Evolutionary conservation across 1,140 invertebrate species (phyloP), one percentile per base, ranked within the genome.

Genomic region (Fopius arisanus): DNA sequence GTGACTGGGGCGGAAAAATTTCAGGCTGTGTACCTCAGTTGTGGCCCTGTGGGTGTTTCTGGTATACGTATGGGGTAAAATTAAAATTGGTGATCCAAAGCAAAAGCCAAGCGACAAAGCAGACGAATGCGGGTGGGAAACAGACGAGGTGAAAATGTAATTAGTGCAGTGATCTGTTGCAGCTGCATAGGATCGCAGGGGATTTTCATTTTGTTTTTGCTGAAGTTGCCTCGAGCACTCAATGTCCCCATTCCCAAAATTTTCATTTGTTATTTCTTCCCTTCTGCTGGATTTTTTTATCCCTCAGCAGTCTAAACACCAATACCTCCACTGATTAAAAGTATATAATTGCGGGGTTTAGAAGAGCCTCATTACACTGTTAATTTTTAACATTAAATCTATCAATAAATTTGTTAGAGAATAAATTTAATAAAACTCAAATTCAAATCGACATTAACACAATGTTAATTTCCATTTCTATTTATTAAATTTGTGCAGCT

Each of bases 101-200:
- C 41, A n/a, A 40, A 72, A 66, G 43, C 65, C 43, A 54, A 51
- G 67, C 72, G 72, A 74, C 72, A 74, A 74, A 74, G 72, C 51
- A 51, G 69, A 59, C 54, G 54, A 59, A 59, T 7, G 14, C 9
- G 23, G 23, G 5, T 26, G 23, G 23, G 10, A 59, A 59, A 28
- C 19, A 28, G 54, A 59, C 19, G 23, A 59, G 75, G 71, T 76
- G 75, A 76, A 73, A 76, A 73, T 76, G 70, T 76, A 76, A 76
- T 76, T 76, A 76, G 70, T 67, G 54, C 37, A 33, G 70, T 76
- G 70, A 76, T 76, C 70, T 68, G 63, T 65, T 69, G 74, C 74
- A 75, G 74, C 74, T 72, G 74, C 63, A 68, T 43, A 59, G 19
- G 54, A 75, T 69, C 74, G 72, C 74, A 68, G 10, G 48, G 48